A percentile compares a stretch with the other conserved stretches of the same genome.
phyloP scores from a whole-genome alignment of 2,888 invertebrate genomes.

The Meghimatium bilineatum region DNA sequence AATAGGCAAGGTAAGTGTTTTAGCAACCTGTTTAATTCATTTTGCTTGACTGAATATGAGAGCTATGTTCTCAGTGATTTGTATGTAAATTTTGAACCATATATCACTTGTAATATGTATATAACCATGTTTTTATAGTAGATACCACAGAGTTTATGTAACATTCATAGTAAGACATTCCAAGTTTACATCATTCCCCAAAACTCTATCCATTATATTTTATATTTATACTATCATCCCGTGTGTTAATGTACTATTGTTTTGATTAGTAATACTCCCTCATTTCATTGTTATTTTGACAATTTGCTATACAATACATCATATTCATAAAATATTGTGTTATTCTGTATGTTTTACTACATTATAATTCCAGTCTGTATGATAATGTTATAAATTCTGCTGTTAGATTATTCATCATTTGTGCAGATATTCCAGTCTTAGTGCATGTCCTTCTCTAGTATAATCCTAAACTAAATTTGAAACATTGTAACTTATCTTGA shows the following conservation, averaged over 20 bases:
- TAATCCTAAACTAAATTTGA: too few species aligned
- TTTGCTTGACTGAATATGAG: too few species aligned
- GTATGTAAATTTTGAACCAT: constrained; percentile 18
- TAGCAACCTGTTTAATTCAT: not conserved
- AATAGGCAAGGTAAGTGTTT: too few species aligned
- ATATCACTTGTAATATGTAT: constrained; percentile 26
- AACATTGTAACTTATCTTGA: too few species aligned
- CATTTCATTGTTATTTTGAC: not conserved
- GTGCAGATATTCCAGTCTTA: too few species aligned
- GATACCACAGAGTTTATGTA: not conserved
- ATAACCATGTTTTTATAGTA: not conserved
- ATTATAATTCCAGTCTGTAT: not conserved
- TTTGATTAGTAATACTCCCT: not conserved
- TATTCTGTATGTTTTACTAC: not conserved
- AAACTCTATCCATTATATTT: too few species aligned
- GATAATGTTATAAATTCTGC: not conserved
- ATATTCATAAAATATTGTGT: not conserved
- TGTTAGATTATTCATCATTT: too few species aligned
- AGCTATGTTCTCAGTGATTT: not conserved
- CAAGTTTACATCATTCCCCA: constrained; percentile 9
- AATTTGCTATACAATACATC: not conserved
- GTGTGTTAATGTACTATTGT: not conserved
- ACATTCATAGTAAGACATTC: constrained; percentile 22
- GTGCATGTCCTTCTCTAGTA: too few species aligned
- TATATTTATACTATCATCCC: not conserved